Percentiles rank a stretch among this genome's conserved stretches.
These are phyloP conservation scores for Phorcus lineatus DNA, from an alignment of 2,888 invertebrate species.

Conservation along the genomic window DNA sequence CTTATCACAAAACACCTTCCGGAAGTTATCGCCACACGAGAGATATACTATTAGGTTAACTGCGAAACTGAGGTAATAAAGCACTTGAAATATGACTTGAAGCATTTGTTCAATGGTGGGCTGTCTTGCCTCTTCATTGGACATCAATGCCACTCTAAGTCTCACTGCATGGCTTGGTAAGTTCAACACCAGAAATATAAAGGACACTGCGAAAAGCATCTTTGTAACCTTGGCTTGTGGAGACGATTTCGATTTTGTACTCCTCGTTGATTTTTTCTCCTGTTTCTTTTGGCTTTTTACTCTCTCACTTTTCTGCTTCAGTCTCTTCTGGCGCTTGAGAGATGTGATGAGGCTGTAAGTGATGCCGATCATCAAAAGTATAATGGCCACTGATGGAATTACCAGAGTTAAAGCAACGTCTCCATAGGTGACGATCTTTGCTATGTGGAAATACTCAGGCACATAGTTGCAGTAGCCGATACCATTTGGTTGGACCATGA, in stretches of 20 bases:
- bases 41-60: conserved; percentile 61
- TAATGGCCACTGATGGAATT: conserved; percentile 48
- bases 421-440: conserved; percentile 35
- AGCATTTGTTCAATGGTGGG: conserved; percentile 33
- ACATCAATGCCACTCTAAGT: conserved; percentile 34
- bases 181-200: conserved; percentile 56
- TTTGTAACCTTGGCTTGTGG: conserved; percentile 49
- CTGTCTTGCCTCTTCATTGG: not conserved
- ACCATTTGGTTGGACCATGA: not conserved
- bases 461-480: not conserved
- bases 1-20: conserved; percentile 47
- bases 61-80: conserved; percentile 59
- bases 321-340: conserved; percentile 39
- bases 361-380: conserved; percentile 43
- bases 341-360: conserved; percentile 39
- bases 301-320: conserved; percentile 17
- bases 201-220: conserved; percentile 60
- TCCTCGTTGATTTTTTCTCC: not conserved
- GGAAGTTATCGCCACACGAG: conserved; percentile 55
- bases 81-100: conserved; percentile 47
- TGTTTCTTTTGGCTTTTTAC: not conserved
- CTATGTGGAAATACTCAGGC: not conserved
- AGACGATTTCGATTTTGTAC: not conserved
- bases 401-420: conserved; percentile 50
- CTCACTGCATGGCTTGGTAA: conserved; percentile 61